Conservation (phyloP, 2,113 vertebrate species). For the Fregetta grallaria region DNA sequence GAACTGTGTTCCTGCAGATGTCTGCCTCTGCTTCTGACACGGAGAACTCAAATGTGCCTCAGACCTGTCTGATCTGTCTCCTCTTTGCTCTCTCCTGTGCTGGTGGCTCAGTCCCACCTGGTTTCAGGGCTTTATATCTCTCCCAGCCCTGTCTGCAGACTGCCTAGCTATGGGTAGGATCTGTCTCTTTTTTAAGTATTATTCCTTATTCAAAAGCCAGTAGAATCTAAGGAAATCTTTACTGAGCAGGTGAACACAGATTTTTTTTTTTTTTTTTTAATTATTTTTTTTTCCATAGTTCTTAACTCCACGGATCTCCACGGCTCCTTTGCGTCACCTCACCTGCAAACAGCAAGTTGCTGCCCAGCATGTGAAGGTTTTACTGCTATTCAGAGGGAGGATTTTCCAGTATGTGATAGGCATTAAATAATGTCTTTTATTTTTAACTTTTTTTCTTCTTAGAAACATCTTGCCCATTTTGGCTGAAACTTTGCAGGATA, state of each 20-base stretch:
- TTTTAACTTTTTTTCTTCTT: neutral
- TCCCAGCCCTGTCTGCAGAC: neutral
- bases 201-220: neutral
- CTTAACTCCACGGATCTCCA: neutral
- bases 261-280: neutral
- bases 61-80: rapidly evolving
- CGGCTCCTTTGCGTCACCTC: neutral
- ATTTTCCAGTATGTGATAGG: neutral
- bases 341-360: neutral
- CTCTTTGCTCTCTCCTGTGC: neutral
- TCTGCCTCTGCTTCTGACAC: neutral
- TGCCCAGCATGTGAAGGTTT: neutral
- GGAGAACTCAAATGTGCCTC: neutral
- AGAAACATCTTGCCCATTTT: neutral
- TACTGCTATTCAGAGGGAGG: neutral
- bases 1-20: neutral
- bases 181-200: neutral
- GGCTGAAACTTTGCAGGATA: neutral
- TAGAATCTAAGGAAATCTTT: neutral
- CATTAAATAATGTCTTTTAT: neutral
- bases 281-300: neutral
- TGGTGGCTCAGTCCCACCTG: neutral
- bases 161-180: neutral
- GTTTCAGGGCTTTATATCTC: neutral
- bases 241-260: neutral